Evolutionary conservation across 2,888 invertebrate species (phyloP), one percentile per base, ranked within the genome.

Genomic region (Cephalotes varians): DNA sequence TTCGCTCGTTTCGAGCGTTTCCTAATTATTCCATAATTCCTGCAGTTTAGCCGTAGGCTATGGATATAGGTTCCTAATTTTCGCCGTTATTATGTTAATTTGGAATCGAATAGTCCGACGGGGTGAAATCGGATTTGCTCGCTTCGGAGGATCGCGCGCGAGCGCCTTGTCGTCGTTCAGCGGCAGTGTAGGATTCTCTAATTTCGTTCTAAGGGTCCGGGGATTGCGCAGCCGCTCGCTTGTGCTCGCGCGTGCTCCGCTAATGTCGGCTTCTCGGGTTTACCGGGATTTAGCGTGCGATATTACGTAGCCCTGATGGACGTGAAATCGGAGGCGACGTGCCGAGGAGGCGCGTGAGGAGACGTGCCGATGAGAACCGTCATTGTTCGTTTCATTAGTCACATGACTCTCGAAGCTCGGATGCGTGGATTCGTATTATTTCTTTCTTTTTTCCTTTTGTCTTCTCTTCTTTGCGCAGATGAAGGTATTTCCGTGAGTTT

Each of bases 21-120:
- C 77, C 77, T 79, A 71, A 79, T 79, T 79, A 79, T 79, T 79
- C 44, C 71, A 71, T 56, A 44, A 79, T 77, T 77, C 12, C 69
- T 69, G 71, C 56, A 58, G 77, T 47, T 56, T 7, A 44, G 71
- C 25, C 31, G 79, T 54, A 56, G 40, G 49, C 73, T 12, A 34
- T 49, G 60, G 10, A 15, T 6, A 25, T 2, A 28, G 77, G 64
- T 67, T 74, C 74, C 79, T 56, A 56, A 71, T 79, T 85, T 79
- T 80, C 74, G 82, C n/a, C 64, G 90, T 92, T 92, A 92, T 92
- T 91, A 91, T 91, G 91, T 92, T 92, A 93, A 65, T 76, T 92
- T 90, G 91, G 89, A 91, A 92, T 92, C 91, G 91, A 92, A 91
- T 91, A 90, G 87, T 84, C 87, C 86, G 73, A 82, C 83, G 80